Evolutionary conservation across 2,888 invertebrate genomes (phyloP), one percentile per base, ranked within the genome.

Genomic region (Drosophila gaucha): DNA sequence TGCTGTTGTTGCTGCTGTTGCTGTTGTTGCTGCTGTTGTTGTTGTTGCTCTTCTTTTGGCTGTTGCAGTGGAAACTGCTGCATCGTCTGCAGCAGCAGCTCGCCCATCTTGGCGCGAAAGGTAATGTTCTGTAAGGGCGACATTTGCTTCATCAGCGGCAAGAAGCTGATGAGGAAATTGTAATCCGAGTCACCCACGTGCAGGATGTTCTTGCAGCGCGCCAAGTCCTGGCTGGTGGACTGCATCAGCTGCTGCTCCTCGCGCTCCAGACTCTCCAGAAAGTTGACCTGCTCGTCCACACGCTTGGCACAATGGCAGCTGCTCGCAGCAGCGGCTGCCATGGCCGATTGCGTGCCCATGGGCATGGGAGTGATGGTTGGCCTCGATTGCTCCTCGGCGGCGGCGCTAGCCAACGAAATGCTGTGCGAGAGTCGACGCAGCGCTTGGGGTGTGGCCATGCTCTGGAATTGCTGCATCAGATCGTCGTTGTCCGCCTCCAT

Each of bases 61-160:
- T 50, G 63, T 59, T 71, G 46, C 16, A 60, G 62, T 26, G 73
- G n/a, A n/a, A n/a, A 50, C 16, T 83, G 69, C 6, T 82, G 87
- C 78, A 90, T 80, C 5, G 88, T 90, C 36, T 82, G 83, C 41
- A 90, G 62, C 57, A 90, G 50, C 20, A 86, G 49, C 10, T 90
- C 89, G 14, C 90, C 86, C 90, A 90, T 89, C 57, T 77, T 83
- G 49, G 89, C 88, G 35, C 90, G 87, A 74, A 90, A 90, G 64
- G 74, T 74, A 14, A 90, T 64, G 60, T 90, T 90, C 54, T 90
- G 89, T 16, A 89, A 51, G 20, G 88, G 76, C 30, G 76, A 63
- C 90, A 90, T 90, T 72, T 89, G 86, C 66, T 89, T 90, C 90
- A 90, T 90, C 36, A 89, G 78, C 20, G 90, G 90, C 82, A 90